These are phyloP conservation scores for Eulemur coronatus DNA, from an alignment of 2,797 vertebrate genomes.

Conservation along the genomic window DNA sequence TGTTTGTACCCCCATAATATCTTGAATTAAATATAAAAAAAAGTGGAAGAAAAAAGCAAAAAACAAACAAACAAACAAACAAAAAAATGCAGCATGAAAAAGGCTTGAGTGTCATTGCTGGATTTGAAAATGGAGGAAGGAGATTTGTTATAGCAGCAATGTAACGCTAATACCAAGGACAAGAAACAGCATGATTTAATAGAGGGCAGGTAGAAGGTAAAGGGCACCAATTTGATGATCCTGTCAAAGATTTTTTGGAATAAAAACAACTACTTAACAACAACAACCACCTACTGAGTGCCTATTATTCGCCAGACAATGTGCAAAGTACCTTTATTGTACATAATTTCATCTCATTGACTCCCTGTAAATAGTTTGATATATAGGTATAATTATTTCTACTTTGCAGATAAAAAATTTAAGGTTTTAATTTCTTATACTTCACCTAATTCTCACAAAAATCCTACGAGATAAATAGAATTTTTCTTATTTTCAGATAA, in stretches of 20 bases:
- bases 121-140: background rate
- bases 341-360: background rate
- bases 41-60: background rate
- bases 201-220: background rate
- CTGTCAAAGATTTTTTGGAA: background rate
- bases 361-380: background rate
- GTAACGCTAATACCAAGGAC: background rate
- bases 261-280: background rate
- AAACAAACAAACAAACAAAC: background rate
- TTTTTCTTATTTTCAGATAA: background rate
- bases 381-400: background rate
- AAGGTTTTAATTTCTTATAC: background rate
- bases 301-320: background rate
- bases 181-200: background rate
- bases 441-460: constrained; percentile 10
- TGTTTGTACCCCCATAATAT: too few relatives aligned
- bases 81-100: background rate
- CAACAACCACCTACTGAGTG: background rate
- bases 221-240: background rate
- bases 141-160: background rate
- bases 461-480: background rate
- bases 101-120: background rate
- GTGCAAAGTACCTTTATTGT: background rate
- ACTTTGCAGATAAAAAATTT: background rate
- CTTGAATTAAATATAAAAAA: too few relatives aligned